Percentiles rank a stretch among this genome's conserved stretches.
phyloP scores from a whole-genome alignment of 2,888 invertebrate species.

The Folsomia candida region DNA sequence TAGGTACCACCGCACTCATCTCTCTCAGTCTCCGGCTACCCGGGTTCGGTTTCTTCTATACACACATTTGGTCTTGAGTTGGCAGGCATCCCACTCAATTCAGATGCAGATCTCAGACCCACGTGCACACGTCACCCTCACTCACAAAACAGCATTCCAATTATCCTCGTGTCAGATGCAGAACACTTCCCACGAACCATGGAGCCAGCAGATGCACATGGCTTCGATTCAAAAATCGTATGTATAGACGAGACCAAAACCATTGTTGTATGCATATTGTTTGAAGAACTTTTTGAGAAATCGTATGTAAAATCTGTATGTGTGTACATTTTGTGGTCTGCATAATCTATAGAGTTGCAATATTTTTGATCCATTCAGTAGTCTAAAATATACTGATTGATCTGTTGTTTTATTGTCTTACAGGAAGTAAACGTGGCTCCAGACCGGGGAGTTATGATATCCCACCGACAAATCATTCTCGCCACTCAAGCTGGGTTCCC shows the following conservation, averaged over 20 bases:
- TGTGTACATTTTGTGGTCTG: no score
- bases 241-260: no score
- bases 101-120: neutral
- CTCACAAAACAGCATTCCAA: neutral
- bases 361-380: no score
- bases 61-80: neutral
- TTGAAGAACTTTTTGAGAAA: no score
- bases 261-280: neutral
- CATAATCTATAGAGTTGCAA: no score
- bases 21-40: neutral
- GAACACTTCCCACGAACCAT: neutral
- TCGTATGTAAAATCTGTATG: no score
- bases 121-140: neutral
- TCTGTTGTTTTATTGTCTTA: slow-evolving; percentile 14
- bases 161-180: neutral
- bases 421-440: slow-evolving; percentile 50
- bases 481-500: slow-evolving; percentile 48
- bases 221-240: no score
- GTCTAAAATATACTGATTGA: neutral
- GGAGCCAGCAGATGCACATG: no score
- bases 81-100: neutral
- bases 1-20: neutral
- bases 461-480: slow-evolving; percentile 51
- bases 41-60: neutral
- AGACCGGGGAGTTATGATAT: slow-evolving; percentile 49